Base-by-base conservation (phyloP, 2,113 vertebrate species). In the Lepus europaeus region DNA sequence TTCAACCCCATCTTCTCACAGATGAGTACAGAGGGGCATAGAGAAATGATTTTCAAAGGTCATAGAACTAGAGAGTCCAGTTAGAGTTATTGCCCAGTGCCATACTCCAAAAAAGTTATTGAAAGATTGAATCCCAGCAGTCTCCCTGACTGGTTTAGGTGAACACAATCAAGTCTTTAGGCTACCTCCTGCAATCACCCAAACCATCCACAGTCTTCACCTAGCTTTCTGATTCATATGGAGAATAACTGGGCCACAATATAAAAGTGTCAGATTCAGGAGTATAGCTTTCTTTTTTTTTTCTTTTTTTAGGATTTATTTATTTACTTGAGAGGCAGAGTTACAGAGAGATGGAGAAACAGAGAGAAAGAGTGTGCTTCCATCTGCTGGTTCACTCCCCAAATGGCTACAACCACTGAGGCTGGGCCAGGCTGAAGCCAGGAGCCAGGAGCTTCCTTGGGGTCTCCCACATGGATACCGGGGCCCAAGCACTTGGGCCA, bases 61-160 rank as follows among this genome's bases (percentile, higher is more conserved):
- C 31, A 59, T 31, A 39, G 2, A 80, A 31, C 72, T 93, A 33
- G 73, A 78, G 36, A 85, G 31, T 63, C 63, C 36, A 59, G 39
- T 49, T 39, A 39, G 39, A 29, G 45, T 93, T 95, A 68, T 69
- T 69, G 33, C 39, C 33, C 29, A 25, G 10, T 68, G 27, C 76
- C 51, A 56, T 27, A 53, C 36, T 90, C 53, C 20, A 51, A 81
- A 49, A 96, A 92, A 89, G 8, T 69, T 90, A 79, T 7, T 78
- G 19, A 39, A 91, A 72, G 70, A 31, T 49, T 51, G 9, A 63
- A 53, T 16, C 45, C 72, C 25, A 69, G 56, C 20, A 56, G 70
- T 64, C 83, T 88, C 56, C 39, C 9, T n/a, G 39, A 17, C 45
- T 53, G 70, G 14, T 27, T 78, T 76, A 70, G 61, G 36, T 89